phyloP scores from a whole-genome alignment of 2,888 invertebrate genomes.

The Stenoptilia bipunctidactyla region DNA sequence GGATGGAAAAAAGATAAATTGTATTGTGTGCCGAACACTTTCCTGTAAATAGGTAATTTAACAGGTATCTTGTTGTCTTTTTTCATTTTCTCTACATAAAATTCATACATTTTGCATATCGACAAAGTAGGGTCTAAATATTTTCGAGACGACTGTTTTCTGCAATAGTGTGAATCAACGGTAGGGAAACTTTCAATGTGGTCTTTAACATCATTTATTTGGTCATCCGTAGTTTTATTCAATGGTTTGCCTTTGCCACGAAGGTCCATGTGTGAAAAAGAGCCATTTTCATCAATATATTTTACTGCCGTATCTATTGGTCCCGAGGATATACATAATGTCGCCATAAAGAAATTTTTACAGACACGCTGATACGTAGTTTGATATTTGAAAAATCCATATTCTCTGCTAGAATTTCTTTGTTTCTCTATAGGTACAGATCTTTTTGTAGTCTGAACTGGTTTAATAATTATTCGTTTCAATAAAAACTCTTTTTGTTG shows the following conservation, averaged over 20 bases:
- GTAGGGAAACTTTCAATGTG: conserved; percentile 10
- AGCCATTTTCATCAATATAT: conserved; percentile 7
- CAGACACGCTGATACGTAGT: conserved; percentile 7
- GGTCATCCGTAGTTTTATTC: conserved; percentile 8
- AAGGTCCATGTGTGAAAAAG: conserved; percentile 5
- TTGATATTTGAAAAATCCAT: conserved; percentile 4
- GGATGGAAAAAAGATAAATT: conserved; percentile 9
- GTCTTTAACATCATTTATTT: conserved; percentile 8
- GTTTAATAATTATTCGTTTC: conserved; percentile 5
- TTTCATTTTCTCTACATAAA: conserved; percentile 9
- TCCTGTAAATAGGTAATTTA: conserved; percentile 7
- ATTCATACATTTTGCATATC: conserved; percentile 9
- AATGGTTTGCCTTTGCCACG: conserved; percentile 7
- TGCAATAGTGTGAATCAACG: conserved; percentile 10
- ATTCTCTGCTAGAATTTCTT: neutral
- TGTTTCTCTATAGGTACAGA: conserved; percentile 6
- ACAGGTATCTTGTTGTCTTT: conserved; percentile 4
- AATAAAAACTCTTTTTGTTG: conserved; percentile 7
- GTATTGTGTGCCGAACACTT: conserved; percentile 9
- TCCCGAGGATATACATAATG: conserved; percentile 8
- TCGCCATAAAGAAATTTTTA: conserved; percentile 7
- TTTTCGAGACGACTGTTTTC: conserved; percentile 7
- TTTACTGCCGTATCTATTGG: conserved; percentile 9
- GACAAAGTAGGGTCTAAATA: conserved; percentile 9
- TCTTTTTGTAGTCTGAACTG: conserved; percentile 6